Percentiles rank a stretch among this genome's conserved stretches.
Conservation (phyloP, 1,140 invertebrate genomes). For the Caerostris darwini region DNA sequence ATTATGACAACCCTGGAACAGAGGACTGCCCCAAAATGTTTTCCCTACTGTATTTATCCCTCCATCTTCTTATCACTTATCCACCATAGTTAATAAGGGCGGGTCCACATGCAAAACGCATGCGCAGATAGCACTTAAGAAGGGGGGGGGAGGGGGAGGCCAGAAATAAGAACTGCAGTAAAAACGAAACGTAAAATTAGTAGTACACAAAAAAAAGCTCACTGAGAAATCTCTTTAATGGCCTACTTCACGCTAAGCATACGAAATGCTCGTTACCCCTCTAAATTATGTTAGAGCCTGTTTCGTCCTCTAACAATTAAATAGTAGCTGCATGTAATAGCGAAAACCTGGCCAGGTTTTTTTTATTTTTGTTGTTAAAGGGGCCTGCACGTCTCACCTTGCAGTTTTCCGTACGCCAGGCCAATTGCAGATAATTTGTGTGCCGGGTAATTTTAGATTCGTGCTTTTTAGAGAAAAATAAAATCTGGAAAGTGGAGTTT, state of each 20-base stretch:
- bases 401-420: neutral
- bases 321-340: constrained; percentile 62
- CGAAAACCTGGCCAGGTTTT: neutral
- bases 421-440: constrained; percentile 49
- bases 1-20: constrained; percentile 62
- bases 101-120: constrained; percentile 46
- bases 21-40: constrained; percentile 41
- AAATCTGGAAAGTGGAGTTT: constrained; percentile 45
- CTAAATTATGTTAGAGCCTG: constrained; percentile 20
- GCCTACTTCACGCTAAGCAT: constrained; percentile 57
- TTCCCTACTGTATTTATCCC: constrained; percentile 66
- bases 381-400: constrained; percentile 5
- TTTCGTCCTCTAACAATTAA: constrained; percentile 60
- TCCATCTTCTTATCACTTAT: constrained; percentile 36
- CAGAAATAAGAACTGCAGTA: constrained; percentile 11
- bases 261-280: constrained; percentile 43
- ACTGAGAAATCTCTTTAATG: constrained; percentile 61
- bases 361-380: constrained; percentile 1
- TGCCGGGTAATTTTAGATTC: constrained; percentile 48
- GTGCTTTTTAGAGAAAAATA: constrained; percentile 49
- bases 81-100: constrained; percentile 52
- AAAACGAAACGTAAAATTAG: constrained; percentile 59
- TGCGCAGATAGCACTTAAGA: constrained; percentile 38
- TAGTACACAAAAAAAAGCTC: neutral
- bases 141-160: neutral